Evolutionary conservation across 2,797 vertebrate genomes (phyloP).

Genomic region (Platalea minor): DNA sequence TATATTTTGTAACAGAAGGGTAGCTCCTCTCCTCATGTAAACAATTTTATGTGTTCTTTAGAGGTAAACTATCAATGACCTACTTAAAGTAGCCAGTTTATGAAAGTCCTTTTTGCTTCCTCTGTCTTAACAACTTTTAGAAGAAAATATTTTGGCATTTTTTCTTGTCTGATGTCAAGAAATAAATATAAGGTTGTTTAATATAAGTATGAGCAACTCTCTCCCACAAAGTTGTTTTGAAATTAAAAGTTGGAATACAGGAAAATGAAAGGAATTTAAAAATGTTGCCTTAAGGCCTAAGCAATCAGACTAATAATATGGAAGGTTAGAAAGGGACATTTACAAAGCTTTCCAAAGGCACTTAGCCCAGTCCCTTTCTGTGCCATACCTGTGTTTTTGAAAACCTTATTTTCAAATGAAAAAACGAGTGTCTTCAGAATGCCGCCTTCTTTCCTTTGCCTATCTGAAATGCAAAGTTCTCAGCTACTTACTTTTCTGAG

Average conservation of each 20-base stretch:
- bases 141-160: not conserved
- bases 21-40: not conserved
- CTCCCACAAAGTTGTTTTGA: constrained; percentile 8
- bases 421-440: not conserved
- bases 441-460: not conserved
- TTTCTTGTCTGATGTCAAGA: constrained; percentile 22
- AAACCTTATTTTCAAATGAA: not conserved
- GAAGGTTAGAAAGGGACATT: not conserved
- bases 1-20: not conserved
- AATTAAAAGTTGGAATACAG: constrained; percentile 29
- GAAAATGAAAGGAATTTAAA: constrained; percentile 49
- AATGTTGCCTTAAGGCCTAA: constrained; percentile 18
- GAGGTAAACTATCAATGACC: not conserved
- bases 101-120: not conserved
- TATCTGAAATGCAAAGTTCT: not conserved
- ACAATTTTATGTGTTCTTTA: not conserved
- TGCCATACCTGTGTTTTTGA: not conserved
- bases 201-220: not conserved
- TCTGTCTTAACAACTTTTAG: not conserved
- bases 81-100: not conserved
- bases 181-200: not conserved
- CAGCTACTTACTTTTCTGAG: not conserved
- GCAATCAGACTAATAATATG: not conserved
- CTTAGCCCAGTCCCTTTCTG: not conserved
- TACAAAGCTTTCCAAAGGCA: not conserved